These are phyloP conservation scores for Caenorhabditis brenneri DNA, from an alignment of 1,140 invertebrate genomes.

Conservation along the genomic window DNA sequence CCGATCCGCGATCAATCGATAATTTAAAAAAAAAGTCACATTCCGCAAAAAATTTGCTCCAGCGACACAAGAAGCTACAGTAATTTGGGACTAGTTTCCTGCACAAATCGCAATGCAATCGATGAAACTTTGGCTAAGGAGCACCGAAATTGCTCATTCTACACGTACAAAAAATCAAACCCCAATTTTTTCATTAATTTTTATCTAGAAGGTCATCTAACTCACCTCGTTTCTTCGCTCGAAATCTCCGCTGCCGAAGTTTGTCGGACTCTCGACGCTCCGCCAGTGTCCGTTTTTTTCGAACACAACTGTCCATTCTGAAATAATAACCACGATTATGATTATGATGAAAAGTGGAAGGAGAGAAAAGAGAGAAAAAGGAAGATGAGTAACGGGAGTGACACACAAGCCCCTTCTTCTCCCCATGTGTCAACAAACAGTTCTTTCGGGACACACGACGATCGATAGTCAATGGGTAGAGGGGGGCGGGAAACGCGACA, in stretches of 20 bases:
- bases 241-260: background rate
- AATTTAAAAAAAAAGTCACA: no score
- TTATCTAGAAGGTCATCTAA: background rate
- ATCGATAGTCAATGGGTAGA: constrained; percentile 31
- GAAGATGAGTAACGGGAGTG: background rate
- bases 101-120: no score
- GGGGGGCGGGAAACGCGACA: no score
- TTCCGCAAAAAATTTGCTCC: no score
- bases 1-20: no score
- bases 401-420: no score
- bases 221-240: constrained; percentile 23
- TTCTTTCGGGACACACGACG: background rate
- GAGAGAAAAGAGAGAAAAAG: background rate
- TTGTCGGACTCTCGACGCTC: constrained; percentile 6
- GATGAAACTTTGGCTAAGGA: no score
- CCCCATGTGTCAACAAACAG: constrained; percentile 28
- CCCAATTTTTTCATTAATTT: no score
- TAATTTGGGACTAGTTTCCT: no score
- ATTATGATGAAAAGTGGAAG: background rate
- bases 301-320: background rate
- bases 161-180: no score
- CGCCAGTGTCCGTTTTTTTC: constrained; percentile 12
- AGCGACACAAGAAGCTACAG: no score
- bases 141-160: no score
- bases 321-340: background rate